Evolutionary conservation across 2,797 vertebrate genomes (phyloP), one percentile per base, ranked within the genome.

Genomic region (Triplophysa yarkandensis): DNA sequence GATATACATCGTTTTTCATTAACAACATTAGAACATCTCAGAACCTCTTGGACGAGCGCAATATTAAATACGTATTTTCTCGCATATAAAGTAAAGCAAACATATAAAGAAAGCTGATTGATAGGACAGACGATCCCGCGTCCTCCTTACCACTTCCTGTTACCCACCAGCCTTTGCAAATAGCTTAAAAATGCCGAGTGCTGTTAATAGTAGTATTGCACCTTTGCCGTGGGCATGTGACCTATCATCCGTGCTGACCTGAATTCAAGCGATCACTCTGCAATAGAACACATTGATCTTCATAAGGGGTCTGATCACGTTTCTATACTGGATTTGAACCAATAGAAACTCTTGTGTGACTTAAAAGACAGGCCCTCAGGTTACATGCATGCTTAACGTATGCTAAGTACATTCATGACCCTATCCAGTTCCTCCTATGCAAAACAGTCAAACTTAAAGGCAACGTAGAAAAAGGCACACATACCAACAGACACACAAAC

Each of bases 101-200:
- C 81, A 48, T 80, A 82, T 83, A 85, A 90, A 90, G 84, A 85
- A 87, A 84, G 82, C 83, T 83, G 77, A 83, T 86, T 84, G 81
- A 80, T 79, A 84, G 80, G 77, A 81, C 74, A 80, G 77, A 85
- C 80, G 76, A 78, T 82, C 85, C 84, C 71, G 83, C 83, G 70
- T 80, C 83, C 81, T 72, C 74, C 81, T 68, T 44, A 76, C 77
- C 71, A 62, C 68, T 83, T 79, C 68, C 54, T 74, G 41, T 74
- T 71, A 74, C 54, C 76, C 78, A 79, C 73, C 55, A 82, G 68
- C 76, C 71, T 79, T 82, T 82, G 65, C 67, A 67, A 75, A 72
- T 84, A 74, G 71, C 70, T 67, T 52, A 23, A 77, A 78, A 74
- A 71, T 74, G 39, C 54, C 62, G 54, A 81, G 79, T 46, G 63